These are phyloP conservation scores for Heliconius hewitsoni DNA, from an alignment of 1,140 invertebrate genomes.

Conservation along the genomic window DNA sequence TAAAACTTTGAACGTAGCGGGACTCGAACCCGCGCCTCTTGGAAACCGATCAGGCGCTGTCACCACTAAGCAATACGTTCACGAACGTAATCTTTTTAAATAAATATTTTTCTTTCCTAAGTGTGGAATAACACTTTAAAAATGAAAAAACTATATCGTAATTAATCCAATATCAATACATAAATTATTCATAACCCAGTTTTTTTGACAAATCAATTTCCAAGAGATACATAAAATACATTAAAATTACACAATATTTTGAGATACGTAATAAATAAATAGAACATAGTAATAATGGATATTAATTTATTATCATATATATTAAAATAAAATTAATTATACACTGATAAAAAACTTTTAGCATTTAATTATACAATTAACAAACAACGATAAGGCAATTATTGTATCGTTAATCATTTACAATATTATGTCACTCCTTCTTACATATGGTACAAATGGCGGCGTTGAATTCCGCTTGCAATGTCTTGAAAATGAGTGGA, in stretches of 20 bases:
- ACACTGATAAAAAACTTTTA: not conserved
- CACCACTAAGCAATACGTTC: too few relatives aligned
- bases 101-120: too few relatives aligned
- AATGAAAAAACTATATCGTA: not conserved
- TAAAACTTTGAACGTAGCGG: too few relatives aligned
- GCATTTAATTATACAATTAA: not conserved
- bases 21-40: too few relatives aligned
- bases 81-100: too few relatives aligned
- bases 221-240: not conserved
- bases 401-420: not conserved
- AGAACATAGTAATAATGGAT: not conserved
- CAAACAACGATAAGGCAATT: not conserved
- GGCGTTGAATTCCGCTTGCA: not conserved
- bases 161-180: not conserved
- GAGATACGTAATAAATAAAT: not conserved
- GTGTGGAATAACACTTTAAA: too few relatives aligned
- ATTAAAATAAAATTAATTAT: slow-evolving; percentile 13
- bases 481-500: not conserved
- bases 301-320: not conserved
- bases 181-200: not conserved
- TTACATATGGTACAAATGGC: not conserved
- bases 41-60: too few relatives aligned
- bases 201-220: not conserved
- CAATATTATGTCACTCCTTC: not conserved
- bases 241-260: slow-evolving; percentile 4